Percentiles rank a stretch among this genome's conserved stretches.
Conservation (phyloP, 1,140 invertebrate genomes). For the Archegozetes longisetosus region DNA sequence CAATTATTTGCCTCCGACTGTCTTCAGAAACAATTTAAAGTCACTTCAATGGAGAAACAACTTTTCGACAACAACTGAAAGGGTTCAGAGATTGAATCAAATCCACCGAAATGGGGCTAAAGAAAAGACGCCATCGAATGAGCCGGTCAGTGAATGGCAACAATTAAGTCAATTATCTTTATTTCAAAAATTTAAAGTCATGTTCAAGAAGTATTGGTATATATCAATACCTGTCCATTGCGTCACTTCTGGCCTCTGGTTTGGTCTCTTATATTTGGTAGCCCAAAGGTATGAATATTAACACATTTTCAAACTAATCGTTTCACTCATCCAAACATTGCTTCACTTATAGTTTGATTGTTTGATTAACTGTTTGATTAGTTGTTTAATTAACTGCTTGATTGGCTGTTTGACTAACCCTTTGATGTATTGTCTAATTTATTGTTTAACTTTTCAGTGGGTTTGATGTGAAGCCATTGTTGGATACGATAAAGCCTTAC, state of each 20-base stretch:
- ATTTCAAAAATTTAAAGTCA: constrained; percentile 68
- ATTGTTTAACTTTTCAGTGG: too few relatives aligned
- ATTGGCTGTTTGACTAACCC: background rate
- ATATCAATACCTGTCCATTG: constrained; percentile 75
- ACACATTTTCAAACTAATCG: too few relatives aligned
- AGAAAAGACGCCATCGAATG: background rate
- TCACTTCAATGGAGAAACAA: too few relatives aligned
- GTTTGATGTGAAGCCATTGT: constrained; percentile 57
- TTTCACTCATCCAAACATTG: too few relatives aligned
- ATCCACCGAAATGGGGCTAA: background rate
- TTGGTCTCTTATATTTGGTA: constrained; percentile 62
- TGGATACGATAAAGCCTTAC: constrained; percentile 45
- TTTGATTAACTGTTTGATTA: background rate
- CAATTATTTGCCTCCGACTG: too few relatives aligned
- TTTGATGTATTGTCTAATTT: constrained; percentile 19
- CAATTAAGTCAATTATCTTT: constrained; percentile 37
- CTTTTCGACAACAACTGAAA: background rate
- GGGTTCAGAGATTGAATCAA: background rate
- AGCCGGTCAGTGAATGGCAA: background rate
- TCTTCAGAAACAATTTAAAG: too few relatives aligned
- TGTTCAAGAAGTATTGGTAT: constrained; percentile 89
- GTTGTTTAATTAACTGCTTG: background rate
- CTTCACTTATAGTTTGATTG: background rate
- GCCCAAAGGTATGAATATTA: constrained; percentile 65
- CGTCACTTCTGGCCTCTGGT: constrained; percentile 67